A percentile compares a stretch with the other conserved stretches of the same genome.
These are phyloP conservation scores for Mormyrops attenuatus DNA, from an alignment of 2,797 vertebrate genomes.

Conservation along the genomic window DNA sequence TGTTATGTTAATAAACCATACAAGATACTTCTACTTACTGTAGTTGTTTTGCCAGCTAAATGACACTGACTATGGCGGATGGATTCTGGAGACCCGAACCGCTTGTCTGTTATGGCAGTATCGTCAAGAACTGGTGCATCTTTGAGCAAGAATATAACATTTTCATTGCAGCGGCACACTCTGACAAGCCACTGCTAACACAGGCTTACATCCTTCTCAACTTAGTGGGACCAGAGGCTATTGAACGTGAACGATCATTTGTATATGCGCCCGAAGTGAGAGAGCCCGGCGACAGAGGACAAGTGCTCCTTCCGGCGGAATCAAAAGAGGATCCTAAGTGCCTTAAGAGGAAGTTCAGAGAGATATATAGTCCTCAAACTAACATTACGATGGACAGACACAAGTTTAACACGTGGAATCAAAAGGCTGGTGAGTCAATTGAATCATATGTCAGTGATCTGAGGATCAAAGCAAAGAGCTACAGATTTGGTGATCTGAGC, in stretches of 20 bases:
- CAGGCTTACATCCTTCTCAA: constrained; percentile 22
- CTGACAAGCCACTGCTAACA: neutral
- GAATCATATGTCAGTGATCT: neutral
- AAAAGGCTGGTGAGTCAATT: constrained; percentile 19
- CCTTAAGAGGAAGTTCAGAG: neutral
- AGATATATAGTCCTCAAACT: neutral
- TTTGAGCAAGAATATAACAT: no score
- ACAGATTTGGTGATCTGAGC: no score
- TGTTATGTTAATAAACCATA: no score
- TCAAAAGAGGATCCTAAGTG: constrained; percentile 5
- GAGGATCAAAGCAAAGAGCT: neutral
- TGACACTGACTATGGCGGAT: neutral
- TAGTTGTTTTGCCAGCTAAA: neutral
- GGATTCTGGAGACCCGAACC: neutral
- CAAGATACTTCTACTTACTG: neutral
- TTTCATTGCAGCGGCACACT: constrained; percentile 9
- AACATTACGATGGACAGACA: constrained; percentile 25
- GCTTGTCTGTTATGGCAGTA: neutral
- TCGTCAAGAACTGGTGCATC: neutral
- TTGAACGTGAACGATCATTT: constrained; percentile 5
- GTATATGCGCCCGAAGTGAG: constrained; percentile 15
- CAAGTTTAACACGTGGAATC: constrained; percentile 21
- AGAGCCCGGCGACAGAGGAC: neutral
- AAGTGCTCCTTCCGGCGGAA: neutral
- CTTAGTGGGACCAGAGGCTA: constrained; percentile 15